Base-by-base conservation (phyloP, 2,888 invertebrate genomes). In the Eupithecia abbreviata region DNA sequence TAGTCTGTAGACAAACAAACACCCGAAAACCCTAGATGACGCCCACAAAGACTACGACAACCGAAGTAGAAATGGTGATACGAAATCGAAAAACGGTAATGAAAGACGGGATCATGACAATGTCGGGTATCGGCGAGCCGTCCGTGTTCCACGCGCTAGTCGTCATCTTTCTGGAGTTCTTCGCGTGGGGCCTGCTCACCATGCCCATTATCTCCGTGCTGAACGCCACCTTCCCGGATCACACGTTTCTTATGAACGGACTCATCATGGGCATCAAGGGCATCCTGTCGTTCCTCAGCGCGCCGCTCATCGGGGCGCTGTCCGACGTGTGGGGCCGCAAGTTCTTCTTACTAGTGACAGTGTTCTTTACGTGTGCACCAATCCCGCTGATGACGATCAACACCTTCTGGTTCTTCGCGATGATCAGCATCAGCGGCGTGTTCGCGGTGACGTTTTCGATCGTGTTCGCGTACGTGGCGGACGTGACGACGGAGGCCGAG, bases 391-490 rank as follows among this genome's bases (percentile, higher is more conserved):
- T 99, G 98, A 98, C 98, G 88, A 98, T 99, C 90, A 99, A 99
- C 95, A 99, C 99, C 71, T 99, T 98, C 98, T 99, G 99, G 99
- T 99, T 99, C 94, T 99, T 99, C 95, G 99, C 99, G 78, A 98
- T 99, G 97, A 98, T 99, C 95, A 99, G 99, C 90, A 98, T 99
- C 91, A 99, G 99, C 85, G 99, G 99, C 80, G 98, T 99, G 84
- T 99, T 99, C 95, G 98, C 99, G 75, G 99, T 99, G 82, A 99
- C 99, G 71, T 99, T 99, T 95, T 99, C 99, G 85, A 99, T 99
- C 76, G 99, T 99, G 76, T 99, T 99, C 95, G 99, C 99, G 72
- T 99, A 99, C 95, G 99, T 99, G 82, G 99, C 99, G 65, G 99
- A 99, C 95, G 99, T 99, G 74, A 99, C 99, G 49, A 98, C 99